Evolutionary conservation across 2,888 invertebrate genomes (phyloP), one percentile per base, ranked within the genome.

Genomic region (Aphidius colemani): DNA sequence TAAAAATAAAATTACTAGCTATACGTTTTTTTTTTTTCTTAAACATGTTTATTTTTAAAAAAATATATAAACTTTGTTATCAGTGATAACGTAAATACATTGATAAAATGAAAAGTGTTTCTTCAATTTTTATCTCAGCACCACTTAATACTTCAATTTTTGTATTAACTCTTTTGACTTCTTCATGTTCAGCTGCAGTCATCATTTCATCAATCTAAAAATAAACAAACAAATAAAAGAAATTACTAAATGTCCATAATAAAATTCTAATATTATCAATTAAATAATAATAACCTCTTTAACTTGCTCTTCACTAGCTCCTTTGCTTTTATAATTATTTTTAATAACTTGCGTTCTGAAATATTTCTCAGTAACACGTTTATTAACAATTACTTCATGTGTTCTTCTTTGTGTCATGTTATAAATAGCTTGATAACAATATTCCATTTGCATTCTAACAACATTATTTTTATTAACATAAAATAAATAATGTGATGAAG

Each of bases 361-460:
- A 73, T 94, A 92, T 83, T 96, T 96, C 77, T 94, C 93, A 66
- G 94, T 88, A 67, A 96, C 87, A 10, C 95, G 87, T 76, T 90
- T 90, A 80, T 95, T 90, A 66, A 87, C 86, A 11, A 80, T 83
- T 66, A 86, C 86, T 75, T 90, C 91, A 72, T 87, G 85, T 65
- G 87, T 88, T 18, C 89, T 85, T 65, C 90, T 85, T 8, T 86
- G 85, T 77, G 91, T 88, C 6, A 87, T 85, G 80, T 93, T 93
- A 72, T 86, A 89, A 40, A 91, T 75, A 1, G 89, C 87, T 78
- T 91, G 90, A 76, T 89, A 91, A 73, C 89, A 89, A 68, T 88
- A 85, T 74, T 92, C 90, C 48, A 91, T 78, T 43, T 89, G 80
- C 87, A 89, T 90, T 66, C 88, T 83, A 1, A 88, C 88, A 63